phyloP scores from a whole-genome alignment of 2,888 invertebrate genomes.

The Eustalomyia histrio region DNA sequence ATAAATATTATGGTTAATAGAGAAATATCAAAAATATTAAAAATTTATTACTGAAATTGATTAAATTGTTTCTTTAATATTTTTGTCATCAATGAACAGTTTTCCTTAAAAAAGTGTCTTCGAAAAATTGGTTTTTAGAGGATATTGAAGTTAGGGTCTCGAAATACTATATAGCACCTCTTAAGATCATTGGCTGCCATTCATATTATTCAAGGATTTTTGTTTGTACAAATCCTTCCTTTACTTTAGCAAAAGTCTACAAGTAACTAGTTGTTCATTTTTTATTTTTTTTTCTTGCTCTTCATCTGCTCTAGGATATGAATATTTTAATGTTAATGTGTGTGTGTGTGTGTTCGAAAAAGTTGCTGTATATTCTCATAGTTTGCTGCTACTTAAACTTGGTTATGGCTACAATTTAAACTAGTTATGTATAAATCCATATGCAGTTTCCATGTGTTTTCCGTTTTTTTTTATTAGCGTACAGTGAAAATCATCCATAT shows the following conservation, averaged over 20 bases:
- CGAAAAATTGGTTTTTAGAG: too few species aligned
- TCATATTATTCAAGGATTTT: not conserved
- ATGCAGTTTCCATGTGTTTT: conserved; percentile 36
- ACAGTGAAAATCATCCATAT: not conserved
- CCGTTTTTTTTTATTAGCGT: conserved; percentile 18
- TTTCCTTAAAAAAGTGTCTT: too few species aligned
- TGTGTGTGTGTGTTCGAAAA: not conserved
- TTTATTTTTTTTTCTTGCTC: not conserved
- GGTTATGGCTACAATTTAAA: conserved; percentile 50
- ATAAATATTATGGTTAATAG: too few species aligned
- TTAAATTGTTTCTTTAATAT: too few species aligned
- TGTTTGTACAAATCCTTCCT: not conserved
- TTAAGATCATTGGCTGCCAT: not conserved
- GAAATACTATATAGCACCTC: not conserved
- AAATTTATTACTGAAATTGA: too few species aligned
- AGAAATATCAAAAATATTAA: too few species aligned
- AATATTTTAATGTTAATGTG: conserved; percentile 29
- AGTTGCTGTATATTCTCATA: conserved; percentile 23
- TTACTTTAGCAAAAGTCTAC: conserved; percentile 19
- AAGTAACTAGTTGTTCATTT: conserved; percentile 38
- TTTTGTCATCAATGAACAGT: too few species aligned
- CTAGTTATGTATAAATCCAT: conserved; percentile 52
- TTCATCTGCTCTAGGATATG: conserved; percentile 26
- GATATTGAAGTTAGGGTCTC: too few species aligned
- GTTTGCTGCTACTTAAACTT: conserved; percentile 43